Base-by-base conservation (phyloP, 2,113 vertebrate genomes). In the Myotis yumanensis region DNA sequence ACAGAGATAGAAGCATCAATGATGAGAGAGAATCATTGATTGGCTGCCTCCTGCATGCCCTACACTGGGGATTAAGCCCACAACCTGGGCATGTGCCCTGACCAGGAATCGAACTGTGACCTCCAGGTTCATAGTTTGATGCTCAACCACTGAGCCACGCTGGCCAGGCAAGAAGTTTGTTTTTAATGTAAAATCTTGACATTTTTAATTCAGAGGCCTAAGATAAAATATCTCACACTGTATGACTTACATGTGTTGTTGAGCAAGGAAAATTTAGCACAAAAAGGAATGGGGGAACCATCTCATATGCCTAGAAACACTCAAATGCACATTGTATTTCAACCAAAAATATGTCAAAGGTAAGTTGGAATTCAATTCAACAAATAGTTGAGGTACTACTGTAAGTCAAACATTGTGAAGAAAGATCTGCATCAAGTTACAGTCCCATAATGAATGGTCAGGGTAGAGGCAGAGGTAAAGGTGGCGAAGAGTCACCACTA, bases 251-350 rank as follows among this genome's bases (percentile, higher is more conserved):
- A 11, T 82, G 52, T 57, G 22, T n/a, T 89, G 37, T 54, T 71
- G 25, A 93, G 48, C 57, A 91, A 94, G 66, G 86, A 97, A 64
- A 73, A 92, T 20, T 81, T 18, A 92, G 20, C 62, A 68, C 68
- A 48, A 82, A 89, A 93, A 88, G 89, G 40, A 94, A 94, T 9
- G 32, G 32, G 25, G 66, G 62, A 88, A 57, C 12, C 51, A 93
- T 82, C 82, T 97, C 51, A 89, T 32, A 68, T 52, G 52, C 22
- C 52, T 40, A 93, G 43, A 87, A 85, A 48, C 54, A 89, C 17
- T 64, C 35, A 20, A 79, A 92, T 11, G 35, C 16, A 32, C 46
- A 86, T 32, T 66, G 11, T 48, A 88, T 73, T 92, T 92, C 43
- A 90, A 91, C 22, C 30, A 66, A 89, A 88, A 89, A 40, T 32